A percentile compares a stretch with the other conserved stretches of the same genome.
phyloP scores from a whole-genome alignment of 2,113 vertebrate genomes.

The Malurus melanocephalus region DNA sequence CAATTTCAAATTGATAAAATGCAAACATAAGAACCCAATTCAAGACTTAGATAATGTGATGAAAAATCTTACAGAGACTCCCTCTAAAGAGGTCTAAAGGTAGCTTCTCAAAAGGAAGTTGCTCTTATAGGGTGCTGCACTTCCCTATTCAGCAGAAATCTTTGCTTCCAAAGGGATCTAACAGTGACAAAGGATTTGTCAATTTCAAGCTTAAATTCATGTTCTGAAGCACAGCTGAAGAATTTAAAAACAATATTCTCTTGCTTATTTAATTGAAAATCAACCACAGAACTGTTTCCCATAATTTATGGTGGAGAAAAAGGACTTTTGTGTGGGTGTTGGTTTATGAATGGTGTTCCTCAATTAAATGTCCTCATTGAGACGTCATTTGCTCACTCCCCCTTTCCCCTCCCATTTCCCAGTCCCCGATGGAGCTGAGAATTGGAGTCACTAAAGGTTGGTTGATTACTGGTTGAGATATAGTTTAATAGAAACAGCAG shows the following conservation, averaged over 20 bases:
- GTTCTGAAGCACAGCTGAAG: neutral
- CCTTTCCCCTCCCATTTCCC: neutral
- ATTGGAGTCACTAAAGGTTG: neutral
- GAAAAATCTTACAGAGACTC: neutral
- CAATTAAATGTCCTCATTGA: fast-evolving
- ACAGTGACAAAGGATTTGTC: neutral
- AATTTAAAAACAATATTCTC: neutral
- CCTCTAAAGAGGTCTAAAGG: neutral
- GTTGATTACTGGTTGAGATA: neutral
- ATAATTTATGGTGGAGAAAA: neutral
- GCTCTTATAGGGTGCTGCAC: neutral
- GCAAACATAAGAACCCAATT: neutral
- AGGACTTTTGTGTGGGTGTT: fast-evolving
- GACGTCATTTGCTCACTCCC: neutral
- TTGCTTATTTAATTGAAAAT: neutral
- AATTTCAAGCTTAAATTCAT: neutral
- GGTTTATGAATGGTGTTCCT: neutral
- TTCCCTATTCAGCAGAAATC: neutral
- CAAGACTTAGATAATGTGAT: neutral
- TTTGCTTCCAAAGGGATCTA: neutral
- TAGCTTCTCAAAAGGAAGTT: neutral
- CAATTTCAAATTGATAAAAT: neutral
- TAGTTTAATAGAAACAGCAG: neutral
- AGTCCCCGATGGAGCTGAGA: neutral
- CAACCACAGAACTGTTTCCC: neutral